Evolutionary conservation across 2,888 invertebrate species (phyloP).

Genomic region (Saturnia japonica): DNA sequence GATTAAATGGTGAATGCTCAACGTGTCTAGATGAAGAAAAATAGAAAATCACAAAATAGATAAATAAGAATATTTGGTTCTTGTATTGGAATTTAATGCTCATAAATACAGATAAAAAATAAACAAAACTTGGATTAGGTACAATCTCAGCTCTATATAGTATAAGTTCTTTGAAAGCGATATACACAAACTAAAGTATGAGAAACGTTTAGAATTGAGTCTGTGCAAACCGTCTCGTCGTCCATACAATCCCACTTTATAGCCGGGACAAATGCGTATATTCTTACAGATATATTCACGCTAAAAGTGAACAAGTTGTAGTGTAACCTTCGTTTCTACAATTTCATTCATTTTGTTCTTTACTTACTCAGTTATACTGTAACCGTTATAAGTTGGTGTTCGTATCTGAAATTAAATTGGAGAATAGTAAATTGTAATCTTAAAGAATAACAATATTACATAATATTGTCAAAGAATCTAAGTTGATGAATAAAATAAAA

Average conservation of each 20-base stretch:
- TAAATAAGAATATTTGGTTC: not conserved
- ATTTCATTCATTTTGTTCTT: not conserved
- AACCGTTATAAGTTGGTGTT: not conserved
- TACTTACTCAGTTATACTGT: no score
- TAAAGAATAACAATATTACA: not conserved
- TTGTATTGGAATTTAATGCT: not conserved
- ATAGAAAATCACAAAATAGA: no score
- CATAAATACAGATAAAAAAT: not conserved
- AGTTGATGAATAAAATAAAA: no score
- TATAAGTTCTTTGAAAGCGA: not conserved
- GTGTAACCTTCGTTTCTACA: conserved; percentile 7
- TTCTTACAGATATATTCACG: conserved; percentile 11
- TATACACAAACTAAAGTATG: conserved; percentile 15
- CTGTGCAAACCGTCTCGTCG: conserved; percentile 4
- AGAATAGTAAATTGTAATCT: not conserved
- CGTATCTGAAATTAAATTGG: not conserved
- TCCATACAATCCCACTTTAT: conserved; percentile 21
- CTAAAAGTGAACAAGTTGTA: not conserved
- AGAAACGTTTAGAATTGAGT: conserved; percentile 7
- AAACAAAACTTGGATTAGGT: not conserved
- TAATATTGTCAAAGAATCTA: no score
- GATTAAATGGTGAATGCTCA: no score
- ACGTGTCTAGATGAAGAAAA: no score
- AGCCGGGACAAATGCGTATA: conserved; percentile 12
- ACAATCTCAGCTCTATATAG: not conserved